Base-by-base conservation (phyloP, 2,113 vertebrate species). In the Hiodon alosoides region DNA sequence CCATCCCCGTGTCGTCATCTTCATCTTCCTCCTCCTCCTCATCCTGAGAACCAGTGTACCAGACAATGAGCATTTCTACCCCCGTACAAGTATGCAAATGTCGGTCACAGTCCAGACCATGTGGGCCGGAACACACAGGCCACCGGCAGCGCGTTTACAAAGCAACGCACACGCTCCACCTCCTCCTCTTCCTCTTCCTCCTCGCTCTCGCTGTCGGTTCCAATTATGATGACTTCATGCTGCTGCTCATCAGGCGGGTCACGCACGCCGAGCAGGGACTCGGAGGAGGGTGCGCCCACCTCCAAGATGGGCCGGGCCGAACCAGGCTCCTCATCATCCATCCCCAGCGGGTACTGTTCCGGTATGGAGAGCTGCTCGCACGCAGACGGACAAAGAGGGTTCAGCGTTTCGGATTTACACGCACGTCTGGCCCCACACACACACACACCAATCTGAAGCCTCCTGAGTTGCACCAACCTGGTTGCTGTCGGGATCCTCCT, bases 191-290 rank as follows among this genome's bases (percentile, higher is more conserved):
- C 89, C 52, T 94, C 93, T 0, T 90, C 94, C 83, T 93, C 91
- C 0, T 89, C 91, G 2, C 94, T 95, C 71, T 95, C 94, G 48
- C 95, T 95, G 83, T 98, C 96, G 0, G 95, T 97, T 55, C 95
- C 94, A 31, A 98, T 97, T 59, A 98, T 87, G 66, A 98, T 95
- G 79, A 98, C 92, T 46, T 96, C 93, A 71, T 90, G 89, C 0
- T 88, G 90, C 66, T 90, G 84, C 70, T 95, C 85, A 31, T 95
- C 85, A 16, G 91, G 82, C 7, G 89, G 88, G 10, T 84, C 90
- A 72, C 91, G 83, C n/a, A 86, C 88, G 17, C 77, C 70, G 14
- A 88, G 90, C 48, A 92, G 92, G 0, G 92, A 88, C 81, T 94
- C 92, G 54, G 91, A 86, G 4, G 88, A 92, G 51, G 89, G 86